Conservation (phyloP, 2,113 vertebrate species). For the Eolophus roseicapilla region DNA sequence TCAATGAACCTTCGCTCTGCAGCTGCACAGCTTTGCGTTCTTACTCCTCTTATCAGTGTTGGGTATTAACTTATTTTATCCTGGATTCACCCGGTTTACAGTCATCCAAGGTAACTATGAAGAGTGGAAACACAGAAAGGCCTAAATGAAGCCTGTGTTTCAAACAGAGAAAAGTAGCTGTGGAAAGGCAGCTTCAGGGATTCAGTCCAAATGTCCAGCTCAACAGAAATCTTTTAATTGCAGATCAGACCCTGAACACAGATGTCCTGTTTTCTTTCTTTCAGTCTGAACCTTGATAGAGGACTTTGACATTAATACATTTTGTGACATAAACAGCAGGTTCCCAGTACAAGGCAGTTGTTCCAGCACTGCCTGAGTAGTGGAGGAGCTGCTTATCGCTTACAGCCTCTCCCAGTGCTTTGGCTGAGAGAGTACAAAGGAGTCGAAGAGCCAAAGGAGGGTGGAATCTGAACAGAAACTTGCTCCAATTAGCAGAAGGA, state of each 20-base stretch:
- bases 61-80: neutral
- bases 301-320: neutral
- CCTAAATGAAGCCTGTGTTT: neutral
- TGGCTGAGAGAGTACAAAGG: neutral
- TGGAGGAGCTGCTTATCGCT: neutral
- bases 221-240: neutral
- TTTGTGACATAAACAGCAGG: neutral
- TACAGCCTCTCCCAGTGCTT: neutral
- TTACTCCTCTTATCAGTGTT: neutral
- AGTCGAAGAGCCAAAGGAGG: neutral
- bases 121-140: neutral
- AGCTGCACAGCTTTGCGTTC: neutral
- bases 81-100: neutral
- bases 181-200: neutral
- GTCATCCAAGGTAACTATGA: neutral
- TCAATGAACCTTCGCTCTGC: neutral
- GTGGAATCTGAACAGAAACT: neutral
- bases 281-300: neutral
- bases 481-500: constrained; percentile 19
- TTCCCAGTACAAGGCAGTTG: neutral
- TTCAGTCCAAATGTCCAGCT: neutral
- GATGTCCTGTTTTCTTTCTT: neutral
- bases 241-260: neutral
- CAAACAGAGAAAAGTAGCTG: neutral
- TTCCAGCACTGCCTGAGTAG: neutral